Conservation (phyloP, 2,888 invertebrate genomes). For the Pherbina coryleti region DNA sequence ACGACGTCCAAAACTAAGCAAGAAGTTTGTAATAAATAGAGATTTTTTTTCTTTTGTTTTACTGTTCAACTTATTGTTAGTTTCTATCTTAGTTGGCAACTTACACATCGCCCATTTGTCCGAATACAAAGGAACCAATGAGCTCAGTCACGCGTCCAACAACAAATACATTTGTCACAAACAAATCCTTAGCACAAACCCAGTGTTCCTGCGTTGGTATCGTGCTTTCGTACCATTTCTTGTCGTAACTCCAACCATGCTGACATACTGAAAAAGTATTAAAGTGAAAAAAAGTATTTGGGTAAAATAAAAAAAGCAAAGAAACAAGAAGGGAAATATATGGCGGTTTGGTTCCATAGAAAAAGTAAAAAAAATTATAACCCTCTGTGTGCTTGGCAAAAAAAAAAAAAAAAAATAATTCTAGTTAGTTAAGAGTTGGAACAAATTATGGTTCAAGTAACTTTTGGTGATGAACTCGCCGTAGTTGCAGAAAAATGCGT, state of each 20-base stretch:
- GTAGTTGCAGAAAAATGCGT: too few relatives aligned
- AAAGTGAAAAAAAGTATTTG: slow-evolving; percentile 27
- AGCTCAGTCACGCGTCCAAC: slow-evolving; percentile 72
- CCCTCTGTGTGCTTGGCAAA: too few relatives aligned
- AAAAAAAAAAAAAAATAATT: too few relatives aligned
- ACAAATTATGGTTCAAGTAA: too few relatives aligned
- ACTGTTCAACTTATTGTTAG: background rate
- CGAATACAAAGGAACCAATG: slow-evolving; percentile 72
- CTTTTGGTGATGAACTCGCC: too few relatives aligned
- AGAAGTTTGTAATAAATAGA: slow-evolving; percentile 37
- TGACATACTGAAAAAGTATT: slow-evolving; percentile 69
- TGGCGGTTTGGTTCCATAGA: background rate
- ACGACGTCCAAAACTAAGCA: slow-evolving; percentile 71
- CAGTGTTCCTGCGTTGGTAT: slow-evolving; percentile 72
- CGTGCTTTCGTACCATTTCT: slow-evolving; percentile 71
- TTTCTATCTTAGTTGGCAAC: slow-evolving; percentile 48
- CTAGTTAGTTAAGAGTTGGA: too few relatives aligned
- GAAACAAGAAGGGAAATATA: slow-evolving; percentile 23
- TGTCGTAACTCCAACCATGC: slow-evolving; percentile 73
- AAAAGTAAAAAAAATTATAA: slow-evolving; percentile 16
- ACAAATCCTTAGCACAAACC: slow-evolving; percentile 73
- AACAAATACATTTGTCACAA: slow-evolving; percentile 72
- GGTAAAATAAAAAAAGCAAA: slow-evolving; percentile 36
- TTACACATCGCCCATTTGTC: slow-evolving; percentile 74
- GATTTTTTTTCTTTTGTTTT: background rate